Evolutionary conservation across 2,113 vertebrate genomes (phyloP).

Genomic region (Burhinus oedicnemus): DNA sequence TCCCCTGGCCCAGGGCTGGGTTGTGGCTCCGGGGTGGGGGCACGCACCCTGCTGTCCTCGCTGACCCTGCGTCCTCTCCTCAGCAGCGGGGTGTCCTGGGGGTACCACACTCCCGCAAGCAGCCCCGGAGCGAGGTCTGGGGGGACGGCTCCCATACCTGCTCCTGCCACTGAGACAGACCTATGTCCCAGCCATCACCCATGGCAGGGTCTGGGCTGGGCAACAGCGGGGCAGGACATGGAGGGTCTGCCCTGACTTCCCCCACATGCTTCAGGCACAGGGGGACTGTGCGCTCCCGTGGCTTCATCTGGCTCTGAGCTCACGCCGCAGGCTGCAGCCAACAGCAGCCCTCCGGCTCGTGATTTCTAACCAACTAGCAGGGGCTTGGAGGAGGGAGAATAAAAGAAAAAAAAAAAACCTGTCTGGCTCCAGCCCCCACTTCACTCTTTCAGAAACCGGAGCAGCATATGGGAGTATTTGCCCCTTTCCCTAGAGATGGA

Average conservation of each 20-base stretch:
- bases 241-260: background rate
- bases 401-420: constrained; percentile 26
- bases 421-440: constrained; percentile 40
- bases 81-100: background rate
- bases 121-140: background rate
- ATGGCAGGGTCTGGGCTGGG: background rate
- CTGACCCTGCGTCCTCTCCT: background rate
- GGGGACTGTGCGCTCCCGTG: background rate
- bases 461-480: constrained; percentile 57
- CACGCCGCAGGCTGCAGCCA: background rate
- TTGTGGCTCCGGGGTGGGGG: background rate
- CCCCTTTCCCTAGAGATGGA: constrained; percentile 58
- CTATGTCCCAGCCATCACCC: background rate
- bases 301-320: background rate
- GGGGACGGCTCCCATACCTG: background rate
- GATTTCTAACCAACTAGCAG: background rate
- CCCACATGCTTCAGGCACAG: no score
- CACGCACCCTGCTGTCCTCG: fast-evolving
- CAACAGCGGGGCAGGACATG: fast-evolving
- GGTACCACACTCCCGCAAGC: background rate
- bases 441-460: constrained; percentile 22
- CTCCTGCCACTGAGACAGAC: background rate
- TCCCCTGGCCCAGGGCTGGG: background rate
- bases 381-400: background rate
- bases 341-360: background rate